Conservation (phyloP, 1,140 invertebrate species). For the Heliconius nattereri region DNA sequence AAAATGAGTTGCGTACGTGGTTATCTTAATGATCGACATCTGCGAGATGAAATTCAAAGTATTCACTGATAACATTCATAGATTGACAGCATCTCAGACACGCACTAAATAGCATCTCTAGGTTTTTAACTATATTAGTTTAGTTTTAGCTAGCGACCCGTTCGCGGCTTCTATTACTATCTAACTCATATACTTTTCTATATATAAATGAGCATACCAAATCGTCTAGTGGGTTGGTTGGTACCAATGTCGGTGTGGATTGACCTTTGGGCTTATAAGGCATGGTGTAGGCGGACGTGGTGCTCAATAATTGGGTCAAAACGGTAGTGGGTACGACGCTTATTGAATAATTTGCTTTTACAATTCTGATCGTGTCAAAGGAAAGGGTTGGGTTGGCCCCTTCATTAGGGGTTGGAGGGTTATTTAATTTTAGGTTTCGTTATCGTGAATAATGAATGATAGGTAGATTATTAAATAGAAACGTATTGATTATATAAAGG, state of each 20-base stretch:
- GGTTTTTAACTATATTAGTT: neutral
- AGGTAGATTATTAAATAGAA: no score
- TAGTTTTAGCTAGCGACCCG: no score
- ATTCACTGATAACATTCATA: constrained; percentile 4
- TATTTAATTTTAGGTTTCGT: neutral
- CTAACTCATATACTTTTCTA: neutral
- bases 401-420: neutral
- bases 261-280: constrained; percentile 41
- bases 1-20: neutral
- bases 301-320: constrained; percentile 52
- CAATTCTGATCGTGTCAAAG: neutral
- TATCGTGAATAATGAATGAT: no score
- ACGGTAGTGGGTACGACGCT: constrained; percentile 17
- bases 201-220: constrained; percentile 21
- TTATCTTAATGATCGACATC: constrained; percentile 1
- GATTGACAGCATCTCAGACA: constrained; percentile 1
- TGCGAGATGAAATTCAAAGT: neutral
- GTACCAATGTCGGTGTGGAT: constrained; percentile 27
- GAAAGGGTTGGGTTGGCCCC: constrained; percentile 12
- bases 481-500: no score
- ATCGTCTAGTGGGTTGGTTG: constrained; percentile 26
- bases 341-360: constrained; percentile 16
- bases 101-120: neutral
- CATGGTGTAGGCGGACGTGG: constrained; percentile 45
- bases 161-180: no score